Percentiles rank a stretch among this genome's conserved stretches.
Conservation (phyloP, 2,797 vertebrate species). For the Avahi laniger region DNA sequence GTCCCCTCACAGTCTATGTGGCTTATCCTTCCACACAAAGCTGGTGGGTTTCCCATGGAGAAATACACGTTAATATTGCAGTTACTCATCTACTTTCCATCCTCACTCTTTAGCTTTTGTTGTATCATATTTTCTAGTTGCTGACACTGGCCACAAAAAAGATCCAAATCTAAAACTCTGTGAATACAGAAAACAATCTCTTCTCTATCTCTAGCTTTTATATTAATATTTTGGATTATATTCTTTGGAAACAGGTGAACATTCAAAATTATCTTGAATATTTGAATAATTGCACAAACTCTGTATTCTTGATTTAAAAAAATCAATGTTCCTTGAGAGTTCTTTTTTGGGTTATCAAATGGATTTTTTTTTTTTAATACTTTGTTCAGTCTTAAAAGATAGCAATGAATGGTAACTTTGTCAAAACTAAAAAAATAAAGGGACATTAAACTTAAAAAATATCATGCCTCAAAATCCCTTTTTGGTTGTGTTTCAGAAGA, state of each 20-base stretch:
- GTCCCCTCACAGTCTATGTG: background rate
- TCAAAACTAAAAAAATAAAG: background rate
- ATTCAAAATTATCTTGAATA: background rate
- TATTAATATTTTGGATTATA: background rate
- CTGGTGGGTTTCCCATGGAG: constrained; percentile 38
- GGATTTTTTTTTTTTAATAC: background rate
- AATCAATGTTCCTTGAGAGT: background rate
- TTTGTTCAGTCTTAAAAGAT: background rate
- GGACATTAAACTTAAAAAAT: background rate
- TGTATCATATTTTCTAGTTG: background rate
- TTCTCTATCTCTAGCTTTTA: background rate
- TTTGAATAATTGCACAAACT: background rate
- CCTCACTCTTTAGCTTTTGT: background rate
- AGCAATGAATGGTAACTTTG: background rate
- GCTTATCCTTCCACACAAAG: constrained; percentile 32
- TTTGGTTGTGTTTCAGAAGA: background rate
- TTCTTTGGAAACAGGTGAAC: background rate
- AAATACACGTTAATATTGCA: constrained; percentile 9
- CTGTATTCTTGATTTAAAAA: background rate
- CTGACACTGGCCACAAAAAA: background rate
- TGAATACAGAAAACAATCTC: background rate
- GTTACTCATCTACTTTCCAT: background rate
- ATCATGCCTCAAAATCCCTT: background rate
- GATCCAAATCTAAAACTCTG: background rate
- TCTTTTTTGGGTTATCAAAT: background rate